Base-by-base conservation (phyloP, 2,888 invertebrate genomes). In the Deroplatys truncata region DNA sequence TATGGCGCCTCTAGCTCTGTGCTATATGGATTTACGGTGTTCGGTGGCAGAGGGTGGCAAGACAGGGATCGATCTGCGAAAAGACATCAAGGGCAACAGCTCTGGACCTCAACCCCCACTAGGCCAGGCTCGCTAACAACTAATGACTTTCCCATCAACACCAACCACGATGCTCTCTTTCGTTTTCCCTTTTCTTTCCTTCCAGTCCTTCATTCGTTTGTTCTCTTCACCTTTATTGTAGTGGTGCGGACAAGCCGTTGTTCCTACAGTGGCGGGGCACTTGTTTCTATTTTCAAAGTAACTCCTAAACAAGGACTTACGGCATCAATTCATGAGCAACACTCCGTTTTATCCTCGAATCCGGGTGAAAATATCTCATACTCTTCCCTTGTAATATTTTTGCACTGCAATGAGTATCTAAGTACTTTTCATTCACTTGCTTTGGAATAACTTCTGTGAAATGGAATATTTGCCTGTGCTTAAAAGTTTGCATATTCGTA, bases 101-200 rank as follows among this genome's bases (percentile, higher is more conserved):
- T 86, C 84, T 84, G 87, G 84, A 84, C 88, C 85, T 20, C 86
- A 88, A 85, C 87, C n/a, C 35, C 88, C 87, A 28, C 85, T 85
- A 49, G 84, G 28, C 49, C 84, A 84, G 84, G 82, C 72, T 87
- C 56, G 89, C 89, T 86, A 89, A 90, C 90, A 89, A 90, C 91
- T 91, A 91, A 91, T 91, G 91, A 91, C 91, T 90, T 90, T 91
- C 90, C 91, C 91, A 90, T 90, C 90, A 90, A 89, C 91, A 90
- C 91, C 90, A 82, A 88, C 90, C 89, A 88, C 89, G 88, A 88
- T 88, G 88, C 86, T 84, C 88, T 88, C 86, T 86, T 86, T 86
- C 56, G 56, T 72, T 86, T 82, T 72, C 82, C 28, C 28, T 29
- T 86, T 86, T 86, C 86, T 86, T 86, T 86, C 29, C 82, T 13